Evolutionary conservation across 2,113 vertebrate species (phyloP).

Genomic region (Actinemys pallida): DNA sequence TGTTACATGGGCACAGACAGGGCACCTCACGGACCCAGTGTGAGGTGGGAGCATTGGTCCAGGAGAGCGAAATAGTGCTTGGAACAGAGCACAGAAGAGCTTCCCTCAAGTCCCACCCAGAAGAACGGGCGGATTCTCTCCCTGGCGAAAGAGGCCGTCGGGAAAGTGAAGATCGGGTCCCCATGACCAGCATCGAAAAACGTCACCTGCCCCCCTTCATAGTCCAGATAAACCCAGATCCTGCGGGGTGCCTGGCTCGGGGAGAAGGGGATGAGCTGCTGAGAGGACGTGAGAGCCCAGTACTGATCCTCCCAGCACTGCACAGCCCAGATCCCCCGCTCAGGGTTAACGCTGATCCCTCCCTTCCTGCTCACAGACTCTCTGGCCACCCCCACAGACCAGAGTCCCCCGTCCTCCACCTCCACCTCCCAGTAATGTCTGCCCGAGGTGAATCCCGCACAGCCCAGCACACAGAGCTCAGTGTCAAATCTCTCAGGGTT

Average conservation of each 20-base stretch:
- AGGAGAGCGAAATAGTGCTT: too few relatives aligned
- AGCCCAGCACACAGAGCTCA: too few relatives aligned
- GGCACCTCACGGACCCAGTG: too few relatives aligned
- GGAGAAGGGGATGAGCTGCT: neutral
- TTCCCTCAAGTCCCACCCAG: too few relatives aligned
- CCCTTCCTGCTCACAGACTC: neutral
- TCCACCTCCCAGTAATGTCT: neutral
- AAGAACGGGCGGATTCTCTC: neutral
- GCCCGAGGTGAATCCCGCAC: neutral
- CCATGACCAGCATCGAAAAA: constrained; percentile 13
- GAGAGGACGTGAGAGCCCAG: neutral
- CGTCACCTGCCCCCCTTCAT: neutral
- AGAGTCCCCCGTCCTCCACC: too few relatives aligned
- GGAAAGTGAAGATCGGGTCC: neutral
- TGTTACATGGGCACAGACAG: too few relatives aligned
- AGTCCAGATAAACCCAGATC: neutral
- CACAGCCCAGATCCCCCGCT: neutral
- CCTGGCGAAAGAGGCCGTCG: neutral
- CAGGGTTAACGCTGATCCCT: rapidly evolving
- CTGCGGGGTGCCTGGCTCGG: too few relatives aligned
- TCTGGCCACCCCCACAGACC: neutral
- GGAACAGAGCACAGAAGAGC: too few relatives aligned
- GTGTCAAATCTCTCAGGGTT: too few relatives aligned
- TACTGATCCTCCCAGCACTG: neutral
- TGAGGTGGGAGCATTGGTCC: too few relatives aligned